Percentiles rank a stretch among this genome's conserved stretches.
Conservation (phyloP, 2,888 invertebrate genomes). For the Emmelina monodactyla region DNA sequence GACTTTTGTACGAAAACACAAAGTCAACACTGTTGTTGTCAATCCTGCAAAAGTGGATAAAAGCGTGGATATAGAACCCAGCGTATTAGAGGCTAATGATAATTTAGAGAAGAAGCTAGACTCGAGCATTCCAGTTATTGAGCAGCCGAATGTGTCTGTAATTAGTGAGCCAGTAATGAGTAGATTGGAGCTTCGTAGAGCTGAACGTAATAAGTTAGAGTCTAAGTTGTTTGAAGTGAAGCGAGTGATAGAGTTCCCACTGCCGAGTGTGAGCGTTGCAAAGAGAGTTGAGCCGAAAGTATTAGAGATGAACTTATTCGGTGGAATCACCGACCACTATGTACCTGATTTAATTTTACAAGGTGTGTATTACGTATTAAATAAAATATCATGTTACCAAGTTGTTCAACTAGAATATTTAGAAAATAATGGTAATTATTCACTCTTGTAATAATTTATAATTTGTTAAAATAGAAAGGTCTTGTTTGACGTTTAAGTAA, state of each 20-base stretch:
- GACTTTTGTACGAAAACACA: constrained; percentile 44
- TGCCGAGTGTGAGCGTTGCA: constrained; percentile 36
- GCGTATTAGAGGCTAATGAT: not conserved
- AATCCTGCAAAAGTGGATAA: constrained; percentile 23
- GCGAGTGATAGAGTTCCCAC: constrained; percentile 63
- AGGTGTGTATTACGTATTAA: constrained; percentile 43
- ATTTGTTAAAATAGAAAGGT: too few relatives aligned
- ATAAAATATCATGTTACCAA: too few relatives aligned
- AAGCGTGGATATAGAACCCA: constrained; percentile 6
- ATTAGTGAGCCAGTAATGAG: constrained; percentile 17
- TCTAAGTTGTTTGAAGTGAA: constrained; percentile 32
- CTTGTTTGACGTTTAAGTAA: too few relatives aligned
- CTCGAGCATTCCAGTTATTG: constrained; percentile 9
- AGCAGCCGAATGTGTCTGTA: constrained; percentile 13
- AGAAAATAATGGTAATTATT: too few relatives aligned
- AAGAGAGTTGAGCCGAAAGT: constrained; percentile 30
- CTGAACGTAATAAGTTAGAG: constrained; percentile 16
- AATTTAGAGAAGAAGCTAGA: not conserved
- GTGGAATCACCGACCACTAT: constrained; percentile 71
- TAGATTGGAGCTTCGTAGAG: constrained; percentile 18
- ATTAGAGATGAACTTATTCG: constrained; percentile 68
- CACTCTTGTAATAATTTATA: too few relatives aligned
- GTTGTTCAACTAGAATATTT: too few relatives aligned
- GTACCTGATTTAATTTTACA: constrained; percentile 80
- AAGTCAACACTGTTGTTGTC: constrained; percentile 52